Percentiles rank a stretch among this genome's conserved stretches.
phyloP scores from a whole-genome alignment of 2,797 vertebrate genomes.

The Mormyrus hasselquistii region DNA sequence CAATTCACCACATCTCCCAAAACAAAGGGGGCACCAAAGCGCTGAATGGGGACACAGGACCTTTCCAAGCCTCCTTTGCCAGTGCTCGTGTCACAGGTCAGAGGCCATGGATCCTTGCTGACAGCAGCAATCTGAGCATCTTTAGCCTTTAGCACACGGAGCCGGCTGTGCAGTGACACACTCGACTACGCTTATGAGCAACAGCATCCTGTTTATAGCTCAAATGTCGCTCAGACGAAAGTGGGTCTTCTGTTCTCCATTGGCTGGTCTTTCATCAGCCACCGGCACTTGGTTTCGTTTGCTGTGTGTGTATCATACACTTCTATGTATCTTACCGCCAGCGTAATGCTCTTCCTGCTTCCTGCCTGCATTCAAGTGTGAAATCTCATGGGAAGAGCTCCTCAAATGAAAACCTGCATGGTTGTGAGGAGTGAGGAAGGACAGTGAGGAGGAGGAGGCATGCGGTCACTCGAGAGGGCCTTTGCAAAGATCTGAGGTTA shows the following conservation, averaged over 20 bases:
- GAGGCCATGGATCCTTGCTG: neutral
- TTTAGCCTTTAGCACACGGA: neutral
- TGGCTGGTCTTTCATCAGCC: conserved; percentile 37
- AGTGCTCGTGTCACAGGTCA: neutral
- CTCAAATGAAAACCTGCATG: neutral
- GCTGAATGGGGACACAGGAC: neutral
- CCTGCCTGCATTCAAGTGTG: conserved; percentile 65
- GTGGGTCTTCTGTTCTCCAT: conserved; percentile 36
- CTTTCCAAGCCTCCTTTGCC: neutral
- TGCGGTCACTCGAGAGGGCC: neutral
- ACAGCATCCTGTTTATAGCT: neutral
- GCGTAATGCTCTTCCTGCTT: conserved; percentile 71
- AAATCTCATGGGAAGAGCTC: neutral
- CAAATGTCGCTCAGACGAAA: conserved; percentile 21
- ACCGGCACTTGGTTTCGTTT: conserved; percentile 57
- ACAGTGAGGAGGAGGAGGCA: neutral
- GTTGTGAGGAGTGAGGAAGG: neutral
- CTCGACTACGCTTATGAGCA: neutral
- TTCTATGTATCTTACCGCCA: conserved; percentile 61
- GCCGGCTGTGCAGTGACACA: neutral
- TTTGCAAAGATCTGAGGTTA: neutral
- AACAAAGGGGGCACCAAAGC: neutral
- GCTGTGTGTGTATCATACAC: conserved; percentile 66
- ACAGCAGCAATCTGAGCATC: neutral
- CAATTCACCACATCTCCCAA: neutral